phyloP scores from a whole-genome alignment of 1,140 invertebrate species.

The Aphelenchoides besseyi region DNA sequence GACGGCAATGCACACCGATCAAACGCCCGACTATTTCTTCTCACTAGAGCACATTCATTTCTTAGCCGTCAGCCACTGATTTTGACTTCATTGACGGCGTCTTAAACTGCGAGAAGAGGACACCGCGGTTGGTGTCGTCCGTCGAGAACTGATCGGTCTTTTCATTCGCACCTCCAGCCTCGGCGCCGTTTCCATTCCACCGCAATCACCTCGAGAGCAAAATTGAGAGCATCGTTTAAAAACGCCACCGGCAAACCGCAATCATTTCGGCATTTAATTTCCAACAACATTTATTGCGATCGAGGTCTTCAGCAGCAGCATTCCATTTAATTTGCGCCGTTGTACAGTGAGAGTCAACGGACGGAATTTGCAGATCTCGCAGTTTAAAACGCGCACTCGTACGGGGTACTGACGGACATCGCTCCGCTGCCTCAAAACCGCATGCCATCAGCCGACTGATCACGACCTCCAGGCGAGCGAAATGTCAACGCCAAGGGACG shows the following conservation, averaged over 20 bases:
- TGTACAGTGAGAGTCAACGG: neutral
- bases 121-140: no score
- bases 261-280: neutral
- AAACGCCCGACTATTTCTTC: neutral
- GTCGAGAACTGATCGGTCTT: neutral
- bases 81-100: neutral
- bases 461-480: neutral
- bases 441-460: neutral
- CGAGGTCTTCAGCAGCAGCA: neutral
- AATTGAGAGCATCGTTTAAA: neutral
- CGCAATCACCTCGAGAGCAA: neutral
- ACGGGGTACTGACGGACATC: neutral
- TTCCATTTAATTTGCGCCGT: neutral
- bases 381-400: slow-evolving; percentile 2
- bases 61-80: neutral
- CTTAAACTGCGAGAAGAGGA: slow-evolving; percentile 2
- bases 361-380: neutral
- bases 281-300: neutral
- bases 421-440: no score
- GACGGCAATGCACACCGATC: neutral
- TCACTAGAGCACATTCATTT: neutral
- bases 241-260: neutral
- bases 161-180: neutral
- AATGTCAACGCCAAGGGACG: no score
- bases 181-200: neutral